phyloP scores from a whole-genome alignment of 2,888 invertebrate genomes.

The Frankliniella intonsa region DNA sequence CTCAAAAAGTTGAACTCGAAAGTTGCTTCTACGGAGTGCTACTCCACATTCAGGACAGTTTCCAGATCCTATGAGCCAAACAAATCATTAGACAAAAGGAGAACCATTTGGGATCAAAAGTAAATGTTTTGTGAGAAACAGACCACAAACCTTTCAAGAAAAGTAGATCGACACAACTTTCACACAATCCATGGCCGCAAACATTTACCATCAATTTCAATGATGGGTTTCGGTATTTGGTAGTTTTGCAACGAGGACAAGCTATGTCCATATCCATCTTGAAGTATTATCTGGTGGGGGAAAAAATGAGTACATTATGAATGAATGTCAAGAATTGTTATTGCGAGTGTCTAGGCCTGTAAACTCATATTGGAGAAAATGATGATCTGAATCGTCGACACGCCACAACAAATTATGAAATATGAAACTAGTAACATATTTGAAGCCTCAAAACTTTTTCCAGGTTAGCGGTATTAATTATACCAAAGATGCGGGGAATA shows the following conservation, averaged over 20 bases:
- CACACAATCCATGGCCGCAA: slow-evolving; percentile 96
- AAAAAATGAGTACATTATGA: slow-evolving; percentile 3
- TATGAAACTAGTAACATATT: background rate
- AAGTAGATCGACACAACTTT: slow-evolving; percentile 92
- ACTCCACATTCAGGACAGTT: slow-evolving; percentile 92
- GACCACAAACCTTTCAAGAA: slow-evolving; percentile 78
- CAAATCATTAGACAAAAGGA: slow-evolving; percentile 33
- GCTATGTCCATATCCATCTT: slow-evolving; percentile 70
- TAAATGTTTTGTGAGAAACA: slow-evolving; percentile 16
- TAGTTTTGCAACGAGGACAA: slow-evolving; percentile 95
- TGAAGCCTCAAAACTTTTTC: background rate
- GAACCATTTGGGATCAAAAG: background rate
- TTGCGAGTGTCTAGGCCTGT: background rate
- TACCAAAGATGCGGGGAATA: background rate
- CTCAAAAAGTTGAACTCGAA: slow-evolving; percentile 92
- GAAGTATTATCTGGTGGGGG: background rate
- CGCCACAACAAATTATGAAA: background rate
- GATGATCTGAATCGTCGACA: background rate
- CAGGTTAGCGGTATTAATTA: background rate
- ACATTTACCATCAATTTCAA: slow-evolving; percentile 96
- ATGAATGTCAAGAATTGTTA: background rate
- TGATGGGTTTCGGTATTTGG: slow-evolving; percentile 93
- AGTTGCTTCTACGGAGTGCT: slow-evolving; percentile 81
- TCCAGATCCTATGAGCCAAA: slow-evolving; percentile 67
- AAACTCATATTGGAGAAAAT: background rate